Base-by-base conservation (phyloP, 1,140 invertebrate species). In the Hyles vespertilio region DNA sequence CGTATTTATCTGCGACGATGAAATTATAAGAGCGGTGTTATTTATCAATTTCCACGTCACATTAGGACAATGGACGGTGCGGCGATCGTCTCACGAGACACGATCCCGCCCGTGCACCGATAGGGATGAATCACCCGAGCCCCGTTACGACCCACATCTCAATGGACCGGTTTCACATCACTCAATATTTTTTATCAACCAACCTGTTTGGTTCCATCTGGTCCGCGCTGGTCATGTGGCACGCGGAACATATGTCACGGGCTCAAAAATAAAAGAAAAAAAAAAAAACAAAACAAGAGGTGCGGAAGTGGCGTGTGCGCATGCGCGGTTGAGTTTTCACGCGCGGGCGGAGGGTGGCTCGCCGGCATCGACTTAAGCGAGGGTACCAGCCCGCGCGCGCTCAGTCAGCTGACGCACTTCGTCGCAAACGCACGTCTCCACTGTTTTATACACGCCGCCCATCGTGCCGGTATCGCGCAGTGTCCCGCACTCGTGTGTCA, bases 401-500 rank as follows among this genome's bases (percentile, higher is more conserved):
- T 56, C 83, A 89, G 86, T 89, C 86, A 89, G 84, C 86, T 89
- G 86, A 83, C 84, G 61, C 59, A 51, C 63, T 67, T 56, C 70
- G 73, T 64, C 43, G 61, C 57, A 67, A 57, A 45, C 72, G 69
- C 65, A 83, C 80, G 79, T 58, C 47, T 56, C 49, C 54, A 22
- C 68, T 40, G 36, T 40, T 48, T 48, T 44, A 12, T 44, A 51
- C 3, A 12, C 48, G 32, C 54, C 58, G 40, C 47, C 43, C 34
- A 58, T 63, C 69, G 59, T 69, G 63, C 61, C 70, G 67, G 63
- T 69, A 49, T 60, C 75, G 78, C 74, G 80, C 77, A 79, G 77
- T 84, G 80, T 59, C 61, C 61, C 76, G 69, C 74, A 74, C 71
- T 71, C 70, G 67, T 78, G 82, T 83, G 22, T 49, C 10, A 55